phyloP scores from a whole-genome alignment of 2,797 vertebrate genomes.

The Sebastes elongatus region DNA sequence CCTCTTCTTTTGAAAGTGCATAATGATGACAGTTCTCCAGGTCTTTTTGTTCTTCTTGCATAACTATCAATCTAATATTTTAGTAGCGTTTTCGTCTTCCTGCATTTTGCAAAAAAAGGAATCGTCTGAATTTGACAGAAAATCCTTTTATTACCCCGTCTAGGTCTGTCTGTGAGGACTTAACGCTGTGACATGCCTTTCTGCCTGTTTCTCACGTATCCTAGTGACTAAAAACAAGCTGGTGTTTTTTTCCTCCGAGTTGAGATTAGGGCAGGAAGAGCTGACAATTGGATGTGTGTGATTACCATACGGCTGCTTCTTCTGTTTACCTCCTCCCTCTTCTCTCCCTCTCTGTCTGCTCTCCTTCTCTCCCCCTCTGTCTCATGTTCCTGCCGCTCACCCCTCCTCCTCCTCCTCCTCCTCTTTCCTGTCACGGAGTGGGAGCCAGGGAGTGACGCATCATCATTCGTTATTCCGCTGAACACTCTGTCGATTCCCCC shows the following conservation, averaged over 20 bases:
- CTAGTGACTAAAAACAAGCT: neutral
- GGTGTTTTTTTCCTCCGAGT: neutral
- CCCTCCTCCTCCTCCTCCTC: neutral
- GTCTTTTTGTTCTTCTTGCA: too few species aligned
- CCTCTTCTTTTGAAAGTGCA: neutral
- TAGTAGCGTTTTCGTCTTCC: neutral
- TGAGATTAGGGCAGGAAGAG: conserved; percentile 23
- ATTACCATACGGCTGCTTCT: conserved; percentile 18
- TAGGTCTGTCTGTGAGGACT: neutral
- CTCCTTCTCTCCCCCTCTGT: neutral
- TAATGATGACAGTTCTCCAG: neutral
- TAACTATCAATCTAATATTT: too few species aligned
- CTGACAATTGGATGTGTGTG: conserved; percentile 19
- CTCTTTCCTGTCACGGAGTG: conserved; percentile 62
- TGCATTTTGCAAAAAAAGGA: too few species aligned
- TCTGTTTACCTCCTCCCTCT: conserved; percentile 20
- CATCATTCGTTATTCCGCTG: conserved; percentile 80
- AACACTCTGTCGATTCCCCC: conserved; percentile 75
- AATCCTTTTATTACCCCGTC: neutral
- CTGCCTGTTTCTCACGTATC: neutral
- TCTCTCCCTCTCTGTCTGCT: conserved; percentile 21
- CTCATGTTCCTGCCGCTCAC: neutral
- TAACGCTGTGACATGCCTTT: neutral
- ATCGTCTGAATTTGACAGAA: neutral
- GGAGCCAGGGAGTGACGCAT: conserved; percentile 66